Conservation (phyloP, 1,140 invertebrate genomes). For the Listronotus bonariensis region DNA sequence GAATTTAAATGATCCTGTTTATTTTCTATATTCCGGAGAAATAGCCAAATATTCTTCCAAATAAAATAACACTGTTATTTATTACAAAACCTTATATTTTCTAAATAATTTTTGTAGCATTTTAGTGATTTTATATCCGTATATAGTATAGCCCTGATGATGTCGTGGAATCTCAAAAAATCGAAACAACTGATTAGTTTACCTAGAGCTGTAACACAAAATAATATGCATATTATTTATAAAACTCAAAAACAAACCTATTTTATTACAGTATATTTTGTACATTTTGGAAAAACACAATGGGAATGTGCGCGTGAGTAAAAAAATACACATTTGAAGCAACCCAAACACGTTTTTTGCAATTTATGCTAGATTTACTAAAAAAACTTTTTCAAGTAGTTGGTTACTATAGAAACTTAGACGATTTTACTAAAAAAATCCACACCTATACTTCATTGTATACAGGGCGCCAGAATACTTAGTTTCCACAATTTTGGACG, state of each 20-base stretch:
- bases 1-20: no score
- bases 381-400: conserved; percentile 39
- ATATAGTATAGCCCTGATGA: no score
- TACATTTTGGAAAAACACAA: conserved; percentile 46
- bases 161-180: no score
- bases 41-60: no score
- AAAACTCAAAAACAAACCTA: conserved; percentile 23
- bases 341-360: conserved; percentile 26
- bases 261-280: conserved; percentile 48
- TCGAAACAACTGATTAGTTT: no score
- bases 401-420: conserved; percentile 31
- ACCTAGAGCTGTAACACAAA: no score
- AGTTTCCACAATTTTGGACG: neutral
- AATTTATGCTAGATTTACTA: conserved; percentile 36
- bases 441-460: conserved; percentile 24
- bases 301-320: conserved; percentile 50
- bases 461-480: neutral
- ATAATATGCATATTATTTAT: neutral
- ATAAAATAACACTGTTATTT: no score
- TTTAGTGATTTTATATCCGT: no score
- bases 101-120: no score
- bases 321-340: conserved; percentile 23
- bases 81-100: no score
- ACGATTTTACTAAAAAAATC: conserved; percentile 20
- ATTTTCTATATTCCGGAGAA: no score